Conservation (phyloP, 2,797 vertebrate genomes). For the Myotis planiceps region DNA sequence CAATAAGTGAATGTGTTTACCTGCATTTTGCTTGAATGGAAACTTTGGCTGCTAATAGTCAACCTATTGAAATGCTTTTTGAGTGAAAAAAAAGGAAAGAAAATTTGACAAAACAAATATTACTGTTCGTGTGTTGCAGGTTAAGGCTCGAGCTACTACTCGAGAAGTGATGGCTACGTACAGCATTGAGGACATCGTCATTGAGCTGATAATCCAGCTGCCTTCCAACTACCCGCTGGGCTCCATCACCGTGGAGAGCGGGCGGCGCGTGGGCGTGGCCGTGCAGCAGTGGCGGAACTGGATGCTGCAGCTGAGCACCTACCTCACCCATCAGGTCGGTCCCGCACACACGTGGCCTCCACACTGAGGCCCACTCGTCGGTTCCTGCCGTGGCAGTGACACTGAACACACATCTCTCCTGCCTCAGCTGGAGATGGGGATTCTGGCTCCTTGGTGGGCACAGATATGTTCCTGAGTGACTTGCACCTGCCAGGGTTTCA, state of each 20-base stretch:
- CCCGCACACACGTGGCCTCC: neutral
- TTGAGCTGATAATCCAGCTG: constrained; percentile 97
- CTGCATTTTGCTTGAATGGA: neutral
- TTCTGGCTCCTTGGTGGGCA: neutral
- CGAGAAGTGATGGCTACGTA: constrained; percentile 98
- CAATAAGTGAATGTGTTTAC: neutral
- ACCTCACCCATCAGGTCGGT: constrained; percentile 93
- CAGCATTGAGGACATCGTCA: constrained; percentile 97
- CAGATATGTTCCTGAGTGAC: neutral
- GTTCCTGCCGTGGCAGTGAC: neutral
- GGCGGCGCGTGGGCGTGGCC: constrained; percentile 96
- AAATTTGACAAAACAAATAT: neutral
- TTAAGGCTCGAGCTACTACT: constrained; percentile 96
- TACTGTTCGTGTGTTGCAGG: constrained; percentile 84
- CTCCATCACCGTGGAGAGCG: constrained; percentile 96
- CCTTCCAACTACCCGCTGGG: constrained; percentile 96
- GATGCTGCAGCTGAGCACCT: constrained; percentile 99
- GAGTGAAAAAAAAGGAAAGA: neutral
- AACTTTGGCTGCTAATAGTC: neutral
- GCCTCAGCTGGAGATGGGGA: neutral
- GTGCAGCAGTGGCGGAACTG: constrained; percentile 99
- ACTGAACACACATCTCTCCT: neutral
- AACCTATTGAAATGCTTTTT: constrained; percentile 11
- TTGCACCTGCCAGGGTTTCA: neutral
- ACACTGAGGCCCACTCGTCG: neutral